Percentiles rank a stretch among this genome's conserved stretches.
phyloP scores from a whole-genome alignment of 1,140 invertebrate genomes.

The Homalodisca vitripennis region DNA sequence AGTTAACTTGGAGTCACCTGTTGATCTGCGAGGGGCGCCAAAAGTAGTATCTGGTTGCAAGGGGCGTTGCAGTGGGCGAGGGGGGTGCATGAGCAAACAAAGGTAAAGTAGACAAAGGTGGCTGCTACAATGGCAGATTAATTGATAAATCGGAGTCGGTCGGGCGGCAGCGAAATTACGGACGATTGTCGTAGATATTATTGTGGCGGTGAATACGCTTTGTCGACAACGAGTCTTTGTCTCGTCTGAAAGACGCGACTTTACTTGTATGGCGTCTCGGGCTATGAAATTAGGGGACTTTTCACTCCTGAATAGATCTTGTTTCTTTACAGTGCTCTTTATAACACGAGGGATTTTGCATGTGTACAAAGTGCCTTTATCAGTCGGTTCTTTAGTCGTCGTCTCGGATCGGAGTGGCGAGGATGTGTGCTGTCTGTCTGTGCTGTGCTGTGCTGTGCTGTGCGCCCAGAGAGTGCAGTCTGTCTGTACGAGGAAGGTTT shows the following conservation, averaged over 20 bases:
- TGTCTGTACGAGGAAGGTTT: too few species aligned
- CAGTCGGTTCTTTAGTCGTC: constrained; percentile 26
- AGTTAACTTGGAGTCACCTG: not conserved
- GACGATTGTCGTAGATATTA: constrained; percentile 18
- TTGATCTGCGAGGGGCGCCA: not conserved
- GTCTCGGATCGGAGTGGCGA: not conserved
- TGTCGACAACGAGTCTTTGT: constrained; percentile 27
- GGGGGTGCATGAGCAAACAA: constrained; percentile 4
- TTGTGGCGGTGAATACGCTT: constrained; percentile 17
- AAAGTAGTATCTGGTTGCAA: not conserved
- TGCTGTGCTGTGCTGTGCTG: constrained; percentile 3
- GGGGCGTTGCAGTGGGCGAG: not conserved
- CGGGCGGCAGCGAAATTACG: constrained; percentile 13
- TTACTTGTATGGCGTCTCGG: constrained; percentile 26
- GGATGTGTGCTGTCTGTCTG: constrained; percentile 25
- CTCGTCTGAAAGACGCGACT: constrained; percentile 22
- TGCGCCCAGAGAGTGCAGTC: not conserved
- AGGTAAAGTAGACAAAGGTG: constrained; percentile 22
- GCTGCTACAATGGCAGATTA: constrained; percentile 19
- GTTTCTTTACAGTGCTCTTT: constrained; percentile 31
- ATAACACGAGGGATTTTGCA: constrained; percentile 32
- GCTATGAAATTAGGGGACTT: constrained; percentile 32
- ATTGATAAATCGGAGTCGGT: constrained; percentile 14
- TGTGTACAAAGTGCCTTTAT: constrained; percentile 34
- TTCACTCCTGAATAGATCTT: constrained; percentile 28